These are phyloP conservation scores for Lithobates sylvaticus DNA, from an alignment of 2,797 vertebrate species.

Conservation along the genomic window DNA sequence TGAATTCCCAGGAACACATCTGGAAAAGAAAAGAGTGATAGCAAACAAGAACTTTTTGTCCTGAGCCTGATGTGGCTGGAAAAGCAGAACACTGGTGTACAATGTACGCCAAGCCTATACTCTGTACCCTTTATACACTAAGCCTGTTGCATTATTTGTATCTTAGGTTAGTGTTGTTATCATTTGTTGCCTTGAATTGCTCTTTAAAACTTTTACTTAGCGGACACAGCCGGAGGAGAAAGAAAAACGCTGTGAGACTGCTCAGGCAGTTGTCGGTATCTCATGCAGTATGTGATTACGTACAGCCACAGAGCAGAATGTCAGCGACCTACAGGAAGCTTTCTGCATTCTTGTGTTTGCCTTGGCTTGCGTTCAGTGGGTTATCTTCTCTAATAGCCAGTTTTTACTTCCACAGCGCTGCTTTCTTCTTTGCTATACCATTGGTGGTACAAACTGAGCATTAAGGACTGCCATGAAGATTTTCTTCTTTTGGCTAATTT, in stretches of 20 bases:
- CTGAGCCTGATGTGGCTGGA: not conserved
- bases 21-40: not conserved
- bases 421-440: not conserved
- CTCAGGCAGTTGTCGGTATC: not conserved
- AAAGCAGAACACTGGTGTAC: no score
- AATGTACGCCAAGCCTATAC: no score
- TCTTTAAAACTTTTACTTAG: no score
- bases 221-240: not conserved
- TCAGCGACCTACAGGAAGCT: slow-evolving; percentile 41
- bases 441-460: not conserved
- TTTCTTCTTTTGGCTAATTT: no score
- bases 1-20: not conserved
- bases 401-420: slow-evolving; percentile 27
- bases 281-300: slow-evolving; percentile 28
- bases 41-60: not conserved
- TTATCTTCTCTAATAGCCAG: slow-evolving; percentile 43
- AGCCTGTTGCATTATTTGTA: no score
- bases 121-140: no score
- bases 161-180: no score
- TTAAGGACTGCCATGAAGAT: no score
- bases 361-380: slow-evolving; percentile 64
- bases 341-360: slow-evolving; percentile 61
- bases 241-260: not conserved
- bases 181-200: no score
- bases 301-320: slow-evolving; percentile 33